Evolutionary conservation across 2,888 invertebrate species (phyloP).

Genomic region (Tinea semifulvella): DNA sequence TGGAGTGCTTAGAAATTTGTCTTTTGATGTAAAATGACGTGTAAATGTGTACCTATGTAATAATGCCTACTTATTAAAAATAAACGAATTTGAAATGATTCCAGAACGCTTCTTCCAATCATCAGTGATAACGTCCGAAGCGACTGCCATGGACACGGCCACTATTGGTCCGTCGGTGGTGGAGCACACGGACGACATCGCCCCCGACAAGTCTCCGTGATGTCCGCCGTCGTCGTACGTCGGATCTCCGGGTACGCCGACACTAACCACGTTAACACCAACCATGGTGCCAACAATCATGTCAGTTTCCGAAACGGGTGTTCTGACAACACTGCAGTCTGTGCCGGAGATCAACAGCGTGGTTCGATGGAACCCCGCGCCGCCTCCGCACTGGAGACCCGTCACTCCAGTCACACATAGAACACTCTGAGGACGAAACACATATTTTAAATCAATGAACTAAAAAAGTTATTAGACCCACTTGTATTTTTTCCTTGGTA

Average conservation of each 20-base stretch:
- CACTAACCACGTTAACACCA: background rate
- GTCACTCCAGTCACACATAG: slow-evolving; percentile 39
- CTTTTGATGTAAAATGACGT: too few species aligned
- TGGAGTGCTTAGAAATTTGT: too few species aligned
- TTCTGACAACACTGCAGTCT: background rate
- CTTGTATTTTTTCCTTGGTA: too few species aligned
- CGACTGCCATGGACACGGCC: slow-evolving; percentile 63
- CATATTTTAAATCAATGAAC: too few species aligned
- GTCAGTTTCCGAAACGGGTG: background rate
- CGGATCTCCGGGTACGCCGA: slow-evolving; percentile 20
- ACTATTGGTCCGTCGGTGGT: slow-evolving; percentile 37
- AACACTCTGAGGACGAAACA: background rate
- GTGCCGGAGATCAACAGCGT: slow-evolving; percentile 22
- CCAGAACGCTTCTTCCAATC: slow-evolving; percentile 73
- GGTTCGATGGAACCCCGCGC: slow-evolving; percentile 55
- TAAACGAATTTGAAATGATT: too few species aligned
- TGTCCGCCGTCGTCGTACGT: slow-evolving; percentile 27
- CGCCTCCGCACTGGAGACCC: slow-evolving; percentile 58
- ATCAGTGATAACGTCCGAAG: slow-evolving; percentile 64
- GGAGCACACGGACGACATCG: slow-evolving; percentile 44
- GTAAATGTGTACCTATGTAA: too few species aligned
- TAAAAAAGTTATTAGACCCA: too few species aligned
- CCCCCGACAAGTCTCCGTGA: slow-evolving; percentile 60
- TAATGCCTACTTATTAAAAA: too few species aligned
- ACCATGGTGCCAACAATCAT: slow-evolving; percentile 1